Percentiles rank a stretch among this genome's conserved stretches.
Conservation (phyloP, 2,888 invertebrate genomes). For the Graphium colonna region DNA sequence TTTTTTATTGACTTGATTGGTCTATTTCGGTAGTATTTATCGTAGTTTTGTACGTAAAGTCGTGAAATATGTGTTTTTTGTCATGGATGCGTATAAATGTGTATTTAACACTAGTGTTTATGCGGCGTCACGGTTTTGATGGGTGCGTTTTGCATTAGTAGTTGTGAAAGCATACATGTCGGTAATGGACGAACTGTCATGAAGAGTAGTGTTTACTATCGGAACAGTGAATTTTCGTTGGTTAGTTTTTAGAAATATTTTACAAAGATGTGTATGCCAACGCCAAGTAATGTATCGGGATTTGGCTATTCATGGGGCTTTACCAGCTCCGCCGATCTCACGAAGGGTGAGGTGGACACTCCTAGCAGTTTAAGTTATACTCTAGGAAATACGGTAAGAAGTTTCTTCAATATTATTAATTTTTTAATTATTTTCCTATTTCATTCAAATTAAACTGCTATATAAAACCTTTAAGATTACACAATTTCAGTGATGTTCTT, state of each 20-base stretch:
- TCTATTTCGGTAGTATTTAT: constrained; percentile 48
- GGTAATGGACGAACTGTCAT: constrained; percentile 75
- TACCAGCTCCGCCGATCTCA: constrained; percentile 71
- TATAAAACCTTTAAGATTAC: too few species aligned
- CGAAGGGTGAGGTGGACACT: constrained; percentile 73
- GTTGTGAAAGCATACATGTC: constrained; percentile 75
- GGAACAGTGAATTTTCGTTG: constrained; percentile 66
- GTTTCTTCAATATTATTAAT: too few species aligned
- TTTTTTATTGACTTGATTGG: constrained; percentile 59
- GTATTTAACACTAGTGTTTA: constrained; percentile 27
- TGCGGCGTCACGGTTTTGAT: constrained; percentile 62
- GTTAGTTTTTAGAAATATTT: constrained; percentile 52
- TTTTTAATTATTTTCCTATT: too few species aligned
- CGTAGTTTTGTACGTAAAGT: constrained; percentile 36
- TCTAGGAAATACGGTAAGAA: constrained; percentile 70
- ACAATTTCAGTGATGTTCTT: too few species aligned
- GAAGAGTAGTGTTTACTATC: constrained; percentile 73
- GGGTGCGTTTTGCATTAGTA: constrained; percentile 70
- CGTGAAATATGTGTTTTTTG: constrained; percentile 37
- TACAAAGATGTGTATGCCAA: constrained; percentile 77
- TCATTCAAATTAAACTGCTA: too few species aligned
- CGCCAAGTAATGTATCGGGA: constrained; percentile 75
- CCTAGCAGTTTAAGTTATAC: constrained; percentile 75
- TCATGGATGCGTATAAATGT: constrained; percentile 36
- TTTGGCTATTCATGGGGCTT: constrained; percentile 78